Conservation (phyloP, 2,113 vertebrate species). For the Phalacrocorax brasilianus region DNA sequence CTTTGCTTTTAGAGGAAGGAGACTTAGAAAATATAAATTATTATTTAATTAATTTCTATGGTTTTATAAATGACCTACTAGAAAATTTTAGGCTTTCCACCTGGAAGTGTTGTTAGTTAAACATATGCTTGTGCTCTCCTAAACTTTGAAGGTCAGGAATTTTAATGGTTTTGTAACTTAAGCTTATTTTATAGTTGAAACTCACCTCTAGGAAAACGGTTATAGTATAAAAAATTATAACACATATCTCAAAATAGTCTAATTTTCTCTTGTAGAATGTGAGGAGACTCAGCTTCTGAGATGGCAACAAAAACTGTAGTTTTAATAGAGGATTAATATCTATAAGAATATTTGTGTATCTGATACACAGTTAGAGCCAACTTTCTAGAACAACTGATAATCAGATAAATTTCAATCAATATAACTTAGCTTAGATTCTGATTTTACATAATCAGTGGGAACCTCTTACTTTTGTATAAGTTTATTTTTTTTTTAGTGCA, state of each 20-base stretch:
- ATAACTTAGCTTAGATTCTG: not conserved
- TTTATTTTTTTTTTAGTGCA: not conserved
- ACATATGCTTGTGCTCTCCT: not conserved
- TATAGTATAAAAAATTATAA: not conserved
- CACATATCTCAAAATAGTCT: not conserved
- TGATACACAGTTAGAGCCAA: not conserved
- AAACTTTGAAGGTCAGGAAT: not conserved
- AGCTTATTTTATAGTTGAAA: not conserved
- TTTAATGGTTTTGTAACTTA: not conserved
- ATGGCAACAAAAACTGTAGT: not conserved
- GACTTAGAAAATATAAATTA: not conserved
- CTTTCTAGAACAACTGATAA: not conserved
- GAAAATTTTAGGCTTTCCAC: not conserved
- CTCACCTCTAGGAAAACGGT: not conserved
- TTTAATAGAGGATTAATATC: not conserved
- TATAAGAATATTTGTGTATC: not conserved
- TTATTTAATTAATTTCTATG: not conserved
- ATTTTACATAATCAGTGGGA: not conserved
- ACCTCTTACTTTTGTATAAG: not conserved
- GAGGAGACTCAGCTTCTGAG: not conserved
- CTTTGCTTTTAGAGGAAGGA: not conserved
- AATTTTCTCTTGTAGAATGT: not conserved
- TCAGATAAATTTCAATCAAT: not conserved
- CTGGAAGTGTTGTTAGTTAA: not conserved
- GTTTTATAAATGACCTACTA: not conserved